These are phyloP conservation scores for Aphrophora alni DNA, from an alignment of 2,888 invertebrate species.

Conservation along the genomic window DNA sequence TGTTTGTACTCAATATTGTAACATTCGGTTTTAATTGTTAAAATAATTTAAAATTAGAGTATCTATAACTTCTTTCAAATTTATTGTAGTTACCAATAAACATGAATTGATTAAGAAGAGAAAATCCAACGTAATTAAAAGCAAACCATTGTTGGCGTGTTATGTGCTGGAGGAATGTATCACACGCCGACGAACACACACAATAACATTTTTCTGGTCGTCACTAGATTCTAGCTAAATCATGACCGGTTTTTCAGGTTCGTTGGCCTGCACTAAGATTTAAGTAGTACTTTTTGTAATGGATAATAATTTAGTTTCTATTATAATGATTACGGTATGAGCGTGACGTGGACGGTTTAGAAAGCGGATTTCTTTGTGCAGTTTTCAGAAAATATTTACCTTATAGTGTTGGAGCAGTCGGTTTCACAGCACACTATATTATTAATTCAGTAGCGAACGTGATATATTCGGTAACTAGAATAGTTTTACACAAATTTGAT, in stretches of 20 bases:
- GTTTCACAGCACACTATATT: too few relatives aligned
- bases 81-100: too few relatives aligned
- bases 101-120: too few relatives aligned
- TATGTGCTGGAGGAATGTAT: neutral
- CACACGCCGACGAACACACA: neutral
- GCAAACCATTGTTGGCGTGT: too few relatives aligned
- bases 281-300: slow-evolving; percentile 37
- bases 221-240: slow-evolving; percentile 5
- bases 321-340: slow-evolving; percentile 28
- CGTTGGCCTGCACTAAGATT: slow-evolving; percentile 20
- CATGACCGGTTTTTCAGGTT: slow-evolving; percentile 9
- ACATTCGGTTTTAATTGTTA: too few relatives aligned
- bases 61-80: too few relatives aligned
- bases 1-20: too few relatives aligned
- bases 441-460: too few relatives aligned
- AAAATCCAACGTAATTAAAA: too few relatives aligned
- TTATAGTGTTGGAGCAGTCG: neutral
- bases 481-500: too few relatives aligned
- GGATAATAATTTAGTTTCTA: slow-evolving; percentile 35
- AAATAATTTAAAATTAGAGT: too few relatives aligned
- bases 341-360: slow-evolving; percentile 15
- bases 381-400: slow-evolving; percentile 35
- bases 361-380: slow-evolving; percentile 22
- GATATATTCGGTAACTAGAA: too few relatives aligned
- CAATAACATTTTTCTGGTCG: slow-evolving; percentile 9